These are phyloP conservation scores for Monomorium pharaonis DNA, from an alignment of 1,140 invertebrate genomes.

Conservation along the genomic window DNA sequence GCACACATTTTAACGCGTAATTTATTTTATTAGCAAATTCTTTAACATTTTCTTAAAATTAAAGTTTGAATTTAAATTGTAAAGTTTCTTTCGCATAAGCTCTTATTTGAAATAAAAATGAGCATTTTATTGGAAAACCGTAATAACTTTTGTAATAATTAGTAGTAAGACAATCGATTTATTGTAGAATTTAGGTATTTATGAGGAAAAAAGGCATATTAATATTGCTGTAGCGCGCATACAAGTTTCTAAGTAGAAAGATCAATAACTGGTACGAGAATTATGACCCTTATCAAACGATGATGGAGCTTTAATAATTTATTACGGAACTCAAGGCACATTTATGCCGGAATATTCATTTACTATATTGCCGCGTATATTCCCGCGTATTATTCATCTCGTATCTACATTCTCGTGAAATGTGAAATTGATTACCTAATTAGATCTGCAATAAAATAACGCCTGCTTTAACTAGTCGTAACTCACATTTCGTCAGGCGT, in stretches of 20 bases:
- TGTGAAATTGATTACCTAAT: constrained; percentile 33
- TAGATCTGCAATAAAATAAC: constrained; percentile 11
- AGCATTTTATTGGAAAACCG: not conserved
- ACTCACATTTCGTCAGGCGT: not conserved
- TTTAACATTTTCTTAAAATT: no score
- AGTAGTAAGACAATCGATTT: not conserved
- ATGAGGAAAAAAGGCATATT: not conserved
- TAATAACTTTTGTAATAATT: not conserved
- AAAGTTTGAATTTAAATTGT: not conserved
- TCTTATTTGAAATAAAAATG: not conserved
- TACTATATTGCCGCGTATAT: constrained; percentile 12
- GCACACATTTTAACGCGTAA: not conserved
- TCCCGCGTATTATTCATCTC: not conserved
- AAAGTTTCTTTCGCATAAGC: not conserved
- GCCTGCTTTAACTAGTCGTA: not conserved
- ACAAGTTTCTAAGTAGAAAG: not conserved
- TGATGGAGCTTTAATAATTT: constrained; percentile 34
- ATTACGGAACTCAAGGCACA: constrained; percentile 25
- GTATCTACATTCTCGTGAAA: not conserved
- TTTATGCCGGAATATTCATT: constrained; percentile 11
- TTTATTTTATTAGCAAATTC: not conserved
- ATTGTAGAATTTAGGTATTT: not conserved
- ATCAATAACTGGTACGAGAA: constrained; percentile 28
- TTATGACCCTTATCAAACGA: constrained; percentile 31
- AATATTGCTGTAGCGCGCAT: not conserved